Percentiles rank a stretch among this genome's conserved stretches.
These are phyloP conservation scores for Aphelenchoides avenae DNA, from an alignment of 1,140 invertebrate genomes.

Conservation along the genomic window DNA sequence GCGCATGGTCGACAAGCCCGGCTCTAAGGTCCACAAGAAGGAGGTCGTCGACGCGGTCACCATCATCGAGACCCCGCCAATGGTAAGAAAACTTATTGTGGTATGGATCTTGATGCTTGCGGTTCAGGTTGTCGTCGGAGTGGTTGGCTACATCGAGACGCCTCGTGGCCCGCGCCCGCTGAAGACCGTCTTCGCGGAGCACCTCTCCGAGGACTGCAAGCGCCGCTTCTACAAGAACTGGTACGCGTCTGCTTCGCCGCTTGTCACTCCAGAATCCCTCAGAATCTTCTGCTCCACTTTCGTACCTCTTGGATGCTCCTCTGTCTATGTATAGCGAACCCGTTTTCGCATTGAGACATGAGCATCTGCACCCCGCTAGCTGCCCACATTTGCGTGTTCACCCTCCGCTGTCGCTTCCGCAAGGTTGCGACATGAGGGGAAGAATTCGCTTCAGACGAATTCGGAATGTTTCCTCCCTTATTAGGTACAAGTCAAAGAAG, in stretches of 20 bases:
- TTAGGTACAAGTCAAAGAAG: constrained; percentile 99
- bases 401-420: constrained; percentile 54
- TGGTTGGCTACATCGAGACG: constrained; percentile 97
- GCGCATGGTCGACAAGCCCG: constrained; percentile 94
- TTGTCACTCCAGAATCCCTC: not conserved
- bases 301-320: no score
- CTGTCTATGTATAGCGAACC: no score
- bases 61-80: constrained; percentile 93
- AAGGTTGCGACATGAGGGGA: constrained; percentile 49
- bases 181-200: constrained; percentile 95
- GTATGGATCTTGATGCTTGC: no score
- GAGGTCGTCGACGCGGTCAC: constrained; percentile 99
- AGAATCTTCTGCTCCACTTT: constrained; percentile 17
- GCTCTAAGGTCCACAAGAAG: constrained; percentile 97
- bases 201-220: constrained; percentile 93
- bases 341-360: no score
- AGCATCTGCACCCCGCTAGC: constrained; percentile 28
- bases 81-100: no score
- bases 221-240: constrained; percentile 99
- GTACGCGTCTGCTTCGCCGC: constrained; percentile 66
- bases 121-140: constrained; percentile 90
- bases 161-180: constrained; percentile 88
- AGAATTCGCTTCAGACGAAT: no score
- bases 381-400: constrained; percentile 32
- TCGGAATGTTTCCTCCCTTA: constrained; percentile 28